Percentiles rank a stretch among this genome's conserved stretches.
Evolutionary conservation across 2,113 vertebrate species (phyloP).

Genomic region (Oryzias curvinotus): DNA sequence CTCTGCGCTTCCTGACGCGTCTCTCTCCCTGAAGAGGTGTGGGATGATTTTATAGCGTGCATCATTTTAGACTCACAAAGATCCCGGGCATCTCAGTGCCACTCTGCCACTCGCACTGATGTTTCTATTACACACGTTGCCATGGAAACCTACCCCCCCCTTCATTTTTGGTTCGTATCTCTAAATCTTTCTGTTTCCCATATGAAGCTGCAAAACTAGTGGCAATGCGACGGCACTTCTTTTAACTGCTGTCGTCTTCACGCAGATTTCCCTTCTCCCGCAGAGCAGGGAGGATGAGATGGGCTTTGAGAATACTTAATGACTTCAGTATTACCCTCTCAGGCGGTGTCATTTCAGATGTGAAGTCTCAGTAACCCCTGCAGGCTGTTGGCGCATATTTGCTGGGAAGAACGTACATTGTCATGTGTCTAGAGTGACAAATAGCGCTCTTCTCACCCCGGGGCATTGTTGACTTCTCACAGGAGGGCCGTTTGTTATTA

Average conservation of each 20-base stretch:
- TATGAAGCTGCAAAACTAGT: conserved; percentile 15
- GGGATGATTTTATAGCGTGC: conserved; percentile 41
- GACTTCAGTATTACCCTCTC: conserved; percentile 37
- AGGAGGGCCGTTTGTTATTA: conserved; percentile 58
- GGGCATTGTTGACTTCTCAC: conserved; percentile 56
- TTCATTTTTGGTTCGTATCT: conserved; percentile 14
- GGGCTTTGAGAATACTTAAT: conserved; percentile 43
- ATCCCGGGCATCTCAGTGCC: conserved; percentile 37
- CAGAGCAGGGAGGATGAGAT: conserved; percentile 34
- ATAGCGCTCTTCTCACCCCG: conserved; percentile 39
- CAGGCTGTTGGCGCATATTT: conserved; percentile 10
- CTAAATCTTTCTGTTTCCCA: conserved; percentile 24
- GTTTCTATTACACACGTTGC: conserved; percentile 50
- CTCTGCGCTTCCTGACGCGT: conserved; percentile 18
- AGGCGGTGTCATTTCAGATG: conserved; percentile 44
- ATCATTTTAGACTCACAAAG: conserved; percentile 36
- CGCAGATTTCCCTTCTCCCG: conserved; percentile 21
- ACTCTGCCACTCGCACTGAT: conserved; percentile 41
- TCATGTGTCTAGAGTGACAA: conserved; percentile 46
- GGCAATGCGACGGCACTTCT: background rate
- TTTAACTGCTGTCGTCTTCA: background rate
- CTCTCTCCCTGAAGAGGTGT: conserved; percentile 33
- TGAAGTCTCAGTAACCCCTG: conserved; percentile 19
- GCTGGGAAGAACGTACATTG: conserved; percentile 17
- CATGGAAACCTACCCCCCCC: conserved; percentile 56